Percentiles rank a stretch among this genome's conserved stretches.
These are phyloP conservation scores for Catharus bicknelli DNA, from an alignment of 2,113 vertebrate species.

Conservation along the genomic window DNA sequence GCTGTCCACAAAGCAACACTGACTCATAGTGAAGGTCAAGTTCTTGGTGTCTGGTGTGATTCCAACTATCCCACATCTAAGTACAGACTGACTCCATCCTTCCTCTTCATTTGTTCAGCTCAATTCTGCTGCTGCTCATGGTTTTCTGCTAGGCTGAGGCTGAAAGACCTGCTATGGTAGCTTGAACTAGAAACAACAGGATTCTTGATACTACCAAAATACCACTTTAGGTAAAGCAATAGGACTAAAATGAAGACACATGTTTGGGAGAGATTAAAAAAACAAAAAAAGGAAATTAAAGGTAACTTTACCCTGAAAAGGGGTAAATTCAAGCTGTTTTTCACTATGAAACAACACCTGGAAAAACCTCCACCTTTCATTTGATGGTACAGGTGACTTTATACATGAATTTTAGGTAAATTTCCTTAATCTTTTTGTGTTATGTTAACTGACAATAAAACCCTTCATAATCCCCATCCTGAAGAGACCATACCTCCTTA, in stretches of 20 bases:
- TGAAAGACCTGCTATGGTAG: not conserved
- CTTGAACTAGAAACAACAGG: not conserved
- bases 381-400: not conserved
- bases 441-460: not conserved
- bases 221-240: not conserved
- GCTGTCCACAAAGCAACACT: not conserved
- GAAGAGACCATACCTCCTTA: not conserved
- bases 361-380: not conserved
- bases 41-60: not conserved
- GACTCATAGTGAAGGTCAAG: not conserved
- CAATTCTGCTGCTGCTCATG: not conserved
- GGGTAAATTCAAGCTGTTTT: not conserved
- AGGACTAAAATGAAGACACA: not conserved
- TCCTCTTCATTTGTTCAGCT: not conserved
- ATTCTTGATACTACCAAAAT: not conserved
- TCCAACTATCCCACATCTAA: not conserved
- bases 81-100: not conserved
- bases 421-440: not conserved
- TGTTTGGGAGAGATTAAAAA: not conserved
- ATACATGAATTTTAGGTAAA: not conserved
- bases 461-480: not conserved
- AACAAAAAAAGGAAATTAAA: not conserved
- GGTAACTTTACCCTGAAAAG: not conserved
- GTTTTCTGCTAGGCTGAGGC: not conserved
- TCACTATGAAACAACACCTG: not conserved